These are phyloP conservation scores for Drosophila kuntzei DNA, from an alignment of 2,888 invertebrate genomes.

Conservation along the genomic window DNA sequence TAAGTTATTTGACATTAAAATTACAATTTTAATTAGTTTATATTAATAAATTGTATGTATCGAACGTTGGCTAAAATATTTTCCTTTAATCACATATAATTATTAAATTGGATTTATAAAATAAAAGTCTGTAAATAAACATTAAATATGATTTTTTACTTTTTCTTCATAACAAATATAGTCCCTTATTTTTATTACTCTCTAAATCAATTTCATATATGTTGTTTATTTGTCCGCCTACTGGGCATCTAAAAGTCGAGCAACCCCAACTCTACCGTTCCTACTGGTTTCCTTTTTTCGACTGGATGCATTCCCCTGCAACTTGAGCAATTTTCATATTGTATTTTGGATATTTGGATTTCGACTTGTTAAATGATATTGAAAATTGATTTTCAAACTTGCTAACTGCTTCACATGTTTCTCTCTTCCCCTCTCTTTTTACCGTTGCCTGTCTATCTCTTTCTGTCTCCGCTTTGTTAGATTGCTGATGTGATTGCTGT, in stretches of 20 bases:
- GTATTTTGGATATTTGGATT: slow-evolving; percentile 23
- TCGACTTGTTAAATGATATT: slow-evolving; percentile 58
- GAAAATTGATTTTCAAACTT: slow-evolving; percentile 68
- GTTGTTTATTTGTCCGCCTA: not conserved
- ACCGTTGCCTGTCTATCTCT: not conserved
- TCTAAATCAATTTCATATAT: no score
- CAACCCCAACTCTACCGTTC: not conserved
- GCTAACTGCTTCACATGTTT: slow-evolving; percentile 1
- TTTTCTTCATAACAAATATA: no score
- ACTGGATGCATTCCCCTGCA: slow-evolving; percentile 42
- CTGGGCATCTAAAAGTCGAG: not conserved
- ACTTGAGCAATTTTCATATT: slow-evolving; percentile 35
- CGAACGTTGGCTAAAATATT: no score
- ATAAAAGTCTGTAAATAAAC: no score
- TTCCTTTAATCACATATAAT: no score
- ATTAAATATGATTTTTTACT: no score
- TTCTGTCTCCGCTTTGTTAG: slow-evolving; percentile 42
- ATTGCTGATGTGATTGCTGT: slow-evolving; percentile 57
- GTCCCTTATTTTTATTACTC: no score
- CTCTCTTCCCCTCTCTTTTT: not conserved
- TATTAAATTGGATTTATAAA: no score
- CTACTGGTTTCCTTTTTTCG: not conserved
- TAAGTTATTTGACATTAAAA: no score
- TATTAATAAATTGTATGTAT: no score
- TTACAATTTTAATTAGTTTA: no score